A percentile compares a stretch with the other conserved stretches of the same genome.
phyloP scores from a whole-genome alignment of 1,140 invertebrate genomes.

The Pachypsylla venusta region DNA sequence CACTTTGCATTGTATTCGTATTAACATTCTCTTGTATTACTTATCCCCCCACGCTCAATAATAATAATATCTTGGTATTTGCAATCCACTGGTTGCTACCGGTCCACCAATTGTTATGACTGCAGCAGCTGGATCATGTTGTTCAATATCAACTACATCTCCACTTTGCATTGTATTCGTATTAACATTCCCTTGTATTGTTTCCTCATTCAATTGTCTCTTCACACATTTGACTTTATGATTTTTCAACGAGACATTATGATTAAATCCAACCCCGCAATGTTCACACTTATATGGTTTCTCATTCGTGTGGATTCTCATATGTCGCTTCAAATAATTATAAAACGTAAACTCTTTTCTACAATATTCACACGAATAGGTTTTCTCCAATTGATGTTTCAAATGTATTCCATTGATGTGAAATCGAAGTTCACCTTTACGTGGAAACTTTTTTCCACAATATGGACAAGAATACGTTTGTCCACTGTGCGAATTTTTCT shows the following conservation, averaged over 20 bases:
- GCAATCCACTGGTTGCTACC: too few species aligned
- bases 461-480: slow-evolving; percentile 39
- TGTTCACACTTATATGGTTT: slow-evolving; percentile 18
- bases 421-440: slow-evolving; percentile 22
- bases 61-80: too few species aligned
- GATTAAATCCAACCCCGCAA: slow-evolving; percentile 31
- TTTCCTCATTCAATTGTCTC: too few species aligned
- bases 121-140: too few species aligned
- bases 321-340: slow-evolving; percentile 41
- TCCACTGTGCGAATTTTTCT: slow-evolving; percentile 34
- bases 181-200: too few species aligned
- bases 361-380: slow-evolving; percentile 39
- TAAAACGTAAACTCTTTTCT: slow-evolving; percentile 50
- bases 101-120: too few species aligned
- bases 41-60: too few species aligned
- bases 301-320: slow-evolving; percentile 36
- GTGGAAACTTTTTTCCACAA: slow-evolving; percentile 37
- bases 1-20: too few species aligned
- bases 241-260: not conserved
- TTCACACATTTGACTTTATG: not conserved
- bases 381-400: slow-evolving; percentile 3
- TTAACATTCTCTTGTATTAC: too few species aligned
- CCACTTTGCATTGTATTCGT: too few species aligned
- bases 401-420: slow-evolving; percentile 17
- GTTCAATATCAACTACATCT: too few species aligned